Evolutionary conservation across 2,113 vertebrate species (phyloP).

Genomic region (Cnemophilus loriae): DNA sequence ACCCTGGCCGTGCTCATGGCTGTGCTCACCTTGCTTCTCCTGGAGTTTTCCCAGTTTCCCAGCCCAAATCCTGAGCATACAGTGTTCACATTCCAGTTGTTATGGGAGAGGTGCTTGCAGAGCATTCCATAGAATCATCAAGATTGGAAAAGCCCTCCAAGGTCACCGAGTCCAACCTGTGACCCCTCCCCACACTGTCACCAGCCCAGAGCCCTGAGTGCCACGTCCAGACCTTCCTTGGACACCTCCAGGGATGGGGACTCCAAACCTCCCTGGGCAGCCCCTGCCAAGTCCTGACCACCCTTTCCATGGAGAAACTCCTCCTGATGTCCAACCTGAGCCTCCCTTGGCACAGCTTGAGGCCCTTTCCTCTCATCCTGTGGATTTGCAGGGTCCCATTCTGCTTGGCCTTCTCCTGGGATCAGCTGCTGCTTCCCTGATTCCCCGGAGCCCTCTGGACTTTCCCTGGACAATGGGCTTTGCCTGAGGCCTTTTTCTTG

Average conservation of each 20-base stretch:
- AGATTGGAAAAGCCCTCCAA: background rate
- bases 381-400: background rate
- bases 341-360: background rate
- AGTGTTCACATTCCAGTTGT: background rate
- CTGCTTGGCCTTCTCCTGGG: background rate
- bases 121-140: background rate
- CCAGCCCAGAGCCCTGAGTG: background rate
- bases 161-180: background rate
- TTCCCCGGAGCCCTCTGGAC: background rate
- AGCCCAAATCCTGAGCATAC: background rate
- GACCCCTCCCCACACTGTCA: background rate
- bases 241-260: background rate
- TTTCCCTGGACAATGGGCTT: background rate
- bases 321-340: background rate
- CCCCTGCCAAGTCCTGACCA: fast-evolving
- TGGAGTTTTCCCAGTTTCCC: background rate
- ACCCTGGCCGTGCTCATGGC: background rate
- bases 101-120: background rate
- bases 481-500: background rate
- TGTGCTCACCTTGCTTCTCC: background rate
- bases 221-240: fast-evolving
- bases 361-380: background rate
- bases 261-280: background rate
- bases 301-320: background rate
- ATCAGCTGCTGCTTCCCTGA: background rate